A percentile compares a stretch with the other conserved stretches of the same genome.
Evolutionary conservation across 1,140 invertebrate genomes (phyloP).

Genomic region (Plectrocnemia conspersa): DNA sequence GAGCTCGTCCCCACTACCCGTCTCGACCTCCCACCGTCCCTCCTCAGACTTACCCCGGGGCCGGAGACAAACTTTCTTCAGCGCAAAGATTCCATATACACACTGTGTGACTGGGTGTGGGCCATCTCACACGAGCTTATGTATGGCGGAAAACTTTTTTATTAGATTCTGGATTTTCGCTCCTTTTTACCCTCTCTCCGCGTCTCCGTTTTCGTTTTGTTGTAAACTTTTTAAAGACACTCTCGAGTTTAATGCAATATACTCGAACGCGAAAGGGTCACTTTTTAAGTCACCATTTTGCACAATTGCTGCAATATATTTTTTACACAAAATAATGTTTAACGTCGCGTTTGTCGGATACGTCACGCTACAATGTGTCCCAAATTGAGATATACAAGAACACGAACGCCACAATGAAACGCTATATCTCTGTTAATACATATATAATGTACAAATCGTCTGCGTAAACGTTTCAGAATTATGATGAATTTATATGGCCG

Average conservation of each 20-base stretch:
- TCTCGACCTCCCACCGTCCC: neutral
- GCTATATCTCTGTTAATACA: too few species aligned
- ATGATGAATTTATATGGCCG: too few species aligned
- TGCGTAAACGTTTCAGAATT: too few species aligned
- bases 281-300: too few species aligned
- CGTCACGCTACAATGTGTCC: too few species aligned
- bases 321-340: too few species aligned
- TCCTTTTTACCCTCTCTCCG: constrained; percentile 9
- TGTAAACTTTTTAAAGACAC: constrained; percentile 32
- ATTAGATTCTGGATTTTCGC: constrained; percentile 36
- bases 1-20: neutral
- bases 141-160: constrained; percentile 34
- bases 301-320: too few species aligned
- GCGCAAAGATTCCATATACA: constrained; percentile 17
- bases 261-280: constrained; percentile 33
- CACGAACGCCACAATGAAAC: too few species aligned
- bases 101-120: neutral
- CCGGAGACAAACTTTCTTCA: constrained; percentile 22
- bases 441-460: too few species aligned
- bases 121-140: constrained; percentile 13
- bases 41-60: constrained; percentile 2
- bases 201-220: constrained; percentile 23
- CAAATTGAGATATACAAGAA: too few species aligned
- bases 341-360: too few species aligned
- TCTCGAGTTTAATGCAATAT: constrained; percentile 35